Percentiles rank a stretch among this genome's conserved stretches.
These are phyloP conservation scores for Rhabdomys pumilio DNA, from an alignment of 2,797 vertebrate species.

Conservation along the genomic window DNA sequence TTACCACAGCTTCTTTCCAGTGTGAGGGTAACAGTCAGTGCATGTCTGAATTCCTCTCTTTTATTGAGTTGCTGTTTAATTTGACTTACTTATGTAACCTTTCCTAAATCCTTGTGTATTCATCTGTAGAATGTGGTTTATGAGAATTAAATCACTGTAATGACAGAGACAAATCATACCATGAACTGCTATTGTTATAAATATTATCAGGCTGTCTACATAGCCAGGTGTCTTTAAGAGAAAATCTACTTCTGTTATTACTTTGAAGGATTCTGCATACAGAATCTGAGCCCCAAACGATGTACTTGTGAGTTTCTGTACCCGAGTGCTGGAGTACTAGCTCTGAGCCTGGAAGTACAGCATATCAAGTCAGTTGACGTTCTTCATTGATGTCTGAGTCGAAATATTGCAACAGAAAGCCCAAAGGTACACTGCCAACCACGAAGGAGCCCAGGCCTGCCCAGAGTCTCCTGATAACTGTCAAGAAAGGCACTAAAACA, in stretches of 20 bases:
- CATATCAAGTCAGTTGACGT: background rate
- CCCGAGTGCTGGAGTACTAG: background rate
- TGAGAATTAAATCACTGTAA: background rate
- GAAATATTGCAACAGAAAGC: background rate
- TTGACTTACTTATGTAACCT: background rate
- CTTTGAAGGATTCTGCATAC: background rate
- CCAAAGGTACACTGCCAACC: background rate
- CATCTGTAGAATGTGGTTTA: background rate
- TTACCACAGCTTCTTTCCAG: background rate
- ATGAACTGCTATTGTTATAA: background rate
- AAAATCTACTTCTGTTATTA: background rate
- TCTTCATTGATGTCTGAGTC: background rate
- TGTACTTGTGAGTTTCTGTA: background rate
- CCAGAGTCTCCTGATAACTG: background rate
- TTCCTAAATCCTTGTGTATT: background rate
- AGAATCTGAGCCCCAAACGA: background rate
- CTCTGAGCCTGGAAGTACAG: background rate
- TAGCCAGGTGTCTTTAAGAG: background rate
- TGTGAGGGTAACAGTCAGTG: background rate
- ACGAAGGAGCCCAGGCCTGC: background rate
- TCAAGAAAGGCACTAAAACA: slow-evolving; percentile 29
- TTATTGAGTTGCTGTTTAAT: background rate
- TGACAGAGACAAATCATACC: background rate
- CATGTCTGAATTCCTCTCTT: background rate
- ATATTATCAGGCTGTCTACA: slow-evolving; percentile 1